phyloP scores from a whole-genome alignment of 2,888 invertebrate genomes.

The Strigamia crassipes region DNA sequence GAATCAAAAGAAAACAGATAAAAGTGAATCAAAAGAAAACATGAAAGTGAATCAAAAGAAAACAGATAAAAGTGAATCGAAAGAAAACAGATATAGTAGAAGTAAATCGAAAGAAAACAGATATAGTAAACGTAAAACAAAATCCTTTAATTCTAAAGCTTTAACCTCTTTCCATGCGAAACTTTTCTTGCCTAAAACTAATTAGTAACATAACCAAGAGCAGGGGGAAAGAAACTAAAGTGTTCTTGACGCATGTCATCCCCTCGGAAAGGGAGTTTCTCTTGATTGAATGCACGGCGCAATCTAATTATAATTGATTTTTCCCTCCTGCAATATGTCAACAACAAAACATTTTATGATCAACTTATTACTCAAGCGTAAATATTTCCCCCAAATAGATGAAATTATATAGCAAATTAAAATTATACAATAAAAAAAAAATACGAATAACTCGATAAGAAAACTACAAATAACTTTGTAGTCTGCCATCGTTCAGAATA shows the following conservation, averaged over 20 bases:
- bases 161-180: neutral
- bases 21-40: no score
- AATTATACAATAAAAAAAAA: no score
- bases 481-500: no score
- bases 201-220: neutral
- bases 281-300: constrained; percentile 19
- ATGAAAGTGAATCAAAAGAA: neutral
- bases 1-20: no score
- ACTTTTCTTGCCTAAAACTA: constrained; percentile 8
- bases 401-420: no score
- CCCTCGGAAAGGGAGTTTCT: neutral
- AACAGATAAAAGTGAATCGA: neutral
- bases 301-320: constrained; percentile 35
- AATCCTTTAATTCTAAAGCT: neutral
- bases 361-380: neutral
- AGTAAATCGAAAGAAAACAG: neutral
- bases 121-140: neutral
- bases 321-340: neutral
- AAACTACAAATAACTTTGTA: no score
- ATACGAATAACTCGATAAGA: no score
- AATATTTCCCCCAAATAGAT: no score
- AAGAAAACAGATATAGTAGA: neutral
- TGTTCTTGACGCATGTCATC: neutral
- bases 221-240: neutral
- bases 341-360: constrained; percentile 1